phyloP scores from a whole-genome alignment of 2,888 invertebrate genomes.

The Orthonevra nobilis region DNA sequence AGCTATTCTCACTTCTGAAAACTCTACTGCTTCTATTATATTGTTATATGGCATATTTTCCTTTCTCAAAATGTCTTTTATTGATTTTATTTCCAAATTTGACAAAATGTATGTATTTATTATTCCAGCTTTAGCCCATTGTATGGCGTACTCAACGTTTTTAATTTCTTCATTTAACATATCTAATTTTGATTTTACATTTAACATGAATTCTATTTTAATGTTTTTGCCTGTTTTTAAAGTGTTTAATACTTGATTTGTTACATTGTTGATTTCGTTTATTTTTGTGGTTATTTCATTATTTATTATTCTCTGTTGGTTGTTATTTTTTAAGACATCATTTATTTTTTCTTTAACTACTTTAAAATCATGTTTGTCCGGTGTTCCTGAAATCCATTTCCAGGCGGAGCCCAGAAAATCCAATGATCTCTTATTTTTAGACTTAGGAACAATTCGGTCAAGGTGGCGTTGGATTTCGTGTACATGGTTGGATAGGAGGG shows the following conservation, averaged over 20 bases:
- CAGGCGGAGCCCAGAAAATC: not conserved
- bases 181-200: slow-evolving; percentile 49
- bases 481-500: not conserved
- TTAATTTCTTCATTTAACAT: slow-evolving; percentile 55
- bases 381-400: not conserved
- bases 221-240: slow-evolving; percentile 20
- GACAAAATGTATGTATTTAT: no score
- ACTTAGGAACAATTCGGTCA: no score
- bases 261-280: slow-evolving; percentile 26
- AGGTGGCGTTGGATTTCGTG: not conserved
- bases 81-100: no score
- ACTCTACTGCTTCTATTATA: slow-evolving; percentile 52
- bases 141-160: slow-evolving; percentile 55
- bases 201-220: slow-evolving; percentile 13
- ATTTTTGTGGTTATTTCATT: slow-evolving; percentile 15
- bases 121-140: no score
- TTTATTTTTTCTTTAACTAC: slow-evolving; percentile 7
- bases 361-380: not conserved
- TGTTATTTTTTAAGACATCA: slow-evolving; percentile 40
- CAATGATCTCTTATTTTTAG: not conserved
- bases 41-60: no score
- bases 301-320: slow-evolving; percentile 37
- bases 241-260: slow-evolving; percentile 16
- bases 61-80: no score
- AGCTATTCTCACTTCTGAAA: slow-evolving; percentile 54